Evolutionary conservation across 2,888 invertebrate genomes (phyloP).

Genomic region (Drosophila mettleri): DNA sequence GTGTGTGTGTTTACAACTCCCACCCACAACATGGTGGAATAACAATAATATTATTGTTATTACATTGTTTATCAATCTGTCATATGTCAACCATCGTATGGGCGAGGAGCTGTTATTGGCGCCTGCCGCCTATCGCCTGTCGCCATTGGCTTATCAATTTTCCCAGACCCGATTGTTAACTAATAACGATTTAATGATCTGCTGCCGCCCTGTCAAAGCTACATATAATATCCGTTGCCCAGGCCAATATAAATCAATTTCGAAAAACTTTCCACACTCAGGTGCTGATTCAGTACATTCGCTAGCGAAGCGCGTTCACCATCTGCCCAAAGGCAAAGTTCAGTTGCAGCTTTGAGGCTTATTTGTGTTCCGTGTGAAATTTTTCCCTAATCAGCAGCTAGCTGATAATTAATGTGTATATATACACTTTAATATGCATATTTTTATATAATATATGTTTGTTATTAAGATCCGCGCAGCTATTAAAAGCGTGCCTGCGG

Average conservation of each 20-base stretch:
- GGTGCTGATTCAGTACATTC: slow-evolving; percentile 27
- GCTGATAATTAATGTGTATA: slow-evolving; percentile 53
- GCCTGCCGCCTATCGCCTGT: slow-evolving; percentile 22
- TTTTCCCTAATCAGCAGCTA: slow-evolving; percentile 56
- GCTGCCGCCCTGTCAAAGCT: slow-evolving; percentile 17
- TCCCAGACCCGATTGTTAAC: slow-evolving; percentile 58
- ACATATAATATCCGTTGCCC: slow-evolving; percentile 30
- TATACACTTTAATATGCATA: background rate
- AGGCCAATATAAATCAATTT: slow-evolving; percentile 57
- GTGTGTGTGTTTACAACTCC: slow-evolving; percentile 25
- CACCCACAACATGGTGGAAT: slow-evolving; percentile 59
- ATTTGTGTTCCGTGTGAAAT: slow-evolving; percentile 67
- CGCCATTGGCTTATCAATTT: slow-evolving; percentile 66
- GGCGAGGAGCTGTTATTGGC: slow-evolving; percentile 1
- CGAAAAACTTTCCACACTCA: slow-evolving; percentile 69
- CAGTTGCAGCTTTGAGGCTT: slow-evolving; percentile 23
- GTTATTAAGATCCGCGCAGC: slow-evolving; percentile 49
- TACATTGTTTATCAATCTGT: slow-evolving; percentile 62
- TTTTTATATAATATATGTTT: slow-evolving; percentile 8
- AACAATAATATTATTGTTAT: slow-evolving; percentile 72
- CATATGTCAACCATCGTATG: slow-evolving; percentile 37
- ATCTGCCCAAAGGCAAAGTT: slow-evolving; percentile 63
- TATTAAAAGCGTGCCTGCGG: slow-evolving; percentile 65
- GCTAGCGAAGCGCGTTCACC: slow-evolving; percentile 23
- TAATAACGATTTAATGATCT: slow-evolving; percentile 62